Base-by-base conservation (phyloP, 2,113 vertebrate species). In the Eulacestoma nigropectus region DNA sequence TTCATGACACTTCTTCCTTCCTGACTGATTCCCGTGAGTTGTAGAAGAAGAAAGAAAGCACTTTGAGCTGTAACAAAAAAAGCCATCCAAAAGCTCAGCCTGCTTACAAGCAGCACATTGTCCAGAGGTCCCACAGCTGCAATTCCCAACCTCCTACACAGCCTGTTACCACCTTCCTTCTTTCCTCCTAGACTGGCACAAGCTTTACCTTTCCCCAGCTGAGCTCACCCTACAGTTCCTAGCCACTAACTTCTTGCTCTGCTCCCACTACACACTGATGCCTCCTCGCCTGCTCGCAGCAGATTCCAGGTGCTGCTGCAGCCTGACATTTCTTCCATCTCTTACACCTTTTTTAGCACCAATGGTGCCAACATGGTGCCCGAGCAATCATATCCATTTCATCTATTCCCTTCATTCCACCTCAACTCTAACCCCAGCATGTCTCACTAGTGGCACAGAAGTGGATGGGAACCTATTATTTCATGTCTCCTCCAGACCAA, bases 351-450 rank as follows among this genome's bases (percentile, higher is more conserved):
- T 63, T 91, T 62, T 14, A 50, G 9, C 33, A 33, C 5, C 46
- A 55, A 8, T 15, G 18, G 33, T 27, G 5, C 32, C 47, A 84
- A 63, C 37, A 30, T 3, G 3, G 11, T 44, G 26, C n/a, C 75
- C 0, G 0, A 86, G 19, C 44, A 86, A 17, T 29, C 29, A 4
- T 3, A 80, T 7, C 37, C 4, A 3, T 30, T 52, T 64, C 0
- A 1, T 15, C 42, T 68, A 35, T 67, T 30, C 35, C 44, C 46
- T 50, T 39, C 37, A 27, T 29, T 19, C 44, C 16, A 77, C 11
- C 17, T 56, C 41, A 80, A 10, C 25, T 33, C 57, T 60, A 75
- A 69, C 7, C 29, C 18, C 49, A 42, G 18, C 6, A 23, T 2
- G 6, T 22, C 64, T 78, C 85, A 16, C 12, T 22, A 11, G 14